phyloP scores from a whole-genome alignment of 92 coral and sea anemone genomes.

The Zoanthus solanderi region DNA sequence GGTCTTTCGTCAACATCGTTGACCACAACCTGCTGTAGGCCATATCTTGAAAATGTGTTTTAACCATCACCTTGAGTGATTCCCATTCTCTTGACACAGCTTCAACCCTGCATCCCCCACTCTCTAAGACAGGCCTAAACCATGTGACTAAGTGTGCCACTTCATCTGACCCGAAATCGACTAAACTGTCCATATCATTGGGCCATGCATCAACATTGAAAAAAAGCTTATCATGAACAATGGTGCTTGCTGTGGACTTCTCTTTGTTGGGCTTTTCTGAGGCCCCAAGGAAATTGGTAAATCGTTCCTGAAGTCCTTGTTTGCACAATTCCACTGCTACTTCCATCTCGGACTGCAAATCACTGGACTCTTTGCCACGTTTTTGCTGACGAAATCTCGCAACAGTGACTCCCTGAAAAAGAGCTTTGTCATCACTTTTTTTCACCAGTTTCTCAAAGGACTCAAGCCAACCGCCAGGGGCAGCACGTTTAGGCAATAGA shows the following conservation, averaged over 20 bases:
- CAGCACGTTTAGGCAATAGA: constrained; percentile 30
- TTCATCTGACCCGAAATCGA: constrained; percentile 30
- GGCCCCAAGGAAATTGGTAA: constrained; percentile 5
- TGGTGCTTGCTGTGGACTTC: constrained; percentile 44
- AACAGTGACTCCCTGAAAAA: constrained; percentile 24
- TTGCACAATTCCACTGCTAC: constrained; percentile 2
- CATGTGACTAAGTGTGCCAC: constrained; percentile 4
- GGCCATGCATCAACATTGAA: constrained; percentile 11
- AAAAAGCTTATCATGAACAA: neutral
- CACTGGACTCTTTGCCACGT: constrained; percentile 4
- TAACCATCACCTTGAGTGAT: constrained; percentile 5
- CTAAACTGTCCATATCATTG: constrained; percentile 14
- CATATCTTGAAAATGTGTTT: neutral
- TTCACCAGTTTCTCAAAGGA: constrained; percentile 1
- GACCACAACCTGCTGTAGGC: constrained; percentile 8
- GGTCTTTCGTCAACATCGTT: constrained; percentile 2
- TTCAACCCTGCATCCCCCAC: constrained; percentile 1
- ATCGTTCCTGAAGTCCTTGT: constrained; percentile 6
- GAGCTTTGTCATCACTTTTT: constrained; percentile 13
- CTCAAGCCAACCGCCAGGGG: constrained; percentile 3
- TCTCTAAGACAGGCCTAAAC: neutral
- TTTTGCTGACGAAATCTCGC: constrained; percentile 6
- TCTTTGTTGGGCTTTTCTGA: constrained; percentile 5
- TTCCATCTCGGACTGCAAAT: constrained; percentile 2
- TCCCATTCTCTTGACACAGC: neutral